phyloP scores from a whole-genome alignment of 2,888 invertebrate species.

The Drosophila pseudotakahashii region DNA sequence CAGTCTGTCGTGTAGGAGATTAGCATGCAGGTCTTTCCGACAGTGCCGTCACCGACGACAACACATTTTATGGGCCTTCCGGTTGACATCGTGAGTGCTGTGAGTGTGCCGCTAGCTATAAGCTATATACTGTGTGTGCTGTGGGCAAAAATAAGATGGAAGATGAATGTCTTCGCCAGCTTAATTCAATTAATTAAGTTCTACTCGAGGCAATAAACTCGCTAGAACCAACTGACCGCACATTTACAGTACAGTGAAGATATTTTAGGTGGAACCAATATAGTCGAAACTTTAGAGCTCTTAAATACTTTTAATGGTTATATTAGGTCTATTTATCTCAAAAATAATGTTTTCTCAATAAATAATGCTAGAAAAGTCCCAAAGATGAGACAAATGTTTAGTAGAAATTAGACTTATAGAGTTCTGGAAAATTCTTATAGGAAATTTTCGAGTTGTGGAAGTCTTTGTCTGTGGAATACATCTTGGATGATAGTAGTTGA shows the following conservation, averaged over 20 bases:
- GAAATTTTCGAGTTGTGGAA: too few relatives aligned
- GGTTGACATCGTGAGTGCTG: constrained; percentile 90
- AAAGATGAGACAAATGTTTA: too few relatives aligned
- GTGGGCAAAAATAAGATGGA: constrained; percentile 44
- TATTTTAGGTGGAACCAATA: too few relatives aligned
- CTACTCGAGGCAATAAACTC: constrained; percentile 75
- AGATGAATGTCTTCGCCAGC: constrained; percentile 59
- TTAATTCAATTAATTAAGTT: constrained; percentile 80
- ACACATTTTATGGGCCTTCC: constrained; percentile 96
- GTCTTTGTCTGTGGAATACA: too few relatives aligned
- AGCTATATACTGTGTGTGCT: constrained; percentile 17
- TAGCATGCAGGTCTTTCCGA: constrained; percentile 97
- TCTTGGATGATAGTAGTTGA: background rate
- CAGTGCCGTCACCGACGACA: constrained; percentile 96
- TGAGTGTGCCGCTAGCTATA: constrained; percentile 46
- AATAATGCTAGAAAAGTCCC: too few relatives aligned
- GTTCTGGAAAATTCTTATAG: too few relatives aligned
- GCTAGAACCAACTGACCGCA: constrained; percentile 40
- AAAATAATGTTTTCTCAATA: too few relatives aligned
- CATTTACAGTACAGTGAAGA: constrained; percentile 7
- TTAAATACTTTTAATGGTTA: too few relatives aligned
- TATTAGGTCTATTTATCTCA: too few relatives aligned
- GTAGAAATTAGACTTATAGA: too few relatives aligned
- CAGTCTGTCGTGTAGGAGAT: constrained; percentile 96
- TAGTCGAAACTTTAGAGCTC: too few relatives aligned